Evolutionary conservation across 2,888 invertebrate species (phyloP), one percentile per base, ranked within the genome.

Genomic region (Mimachlamys varia): DNA sequence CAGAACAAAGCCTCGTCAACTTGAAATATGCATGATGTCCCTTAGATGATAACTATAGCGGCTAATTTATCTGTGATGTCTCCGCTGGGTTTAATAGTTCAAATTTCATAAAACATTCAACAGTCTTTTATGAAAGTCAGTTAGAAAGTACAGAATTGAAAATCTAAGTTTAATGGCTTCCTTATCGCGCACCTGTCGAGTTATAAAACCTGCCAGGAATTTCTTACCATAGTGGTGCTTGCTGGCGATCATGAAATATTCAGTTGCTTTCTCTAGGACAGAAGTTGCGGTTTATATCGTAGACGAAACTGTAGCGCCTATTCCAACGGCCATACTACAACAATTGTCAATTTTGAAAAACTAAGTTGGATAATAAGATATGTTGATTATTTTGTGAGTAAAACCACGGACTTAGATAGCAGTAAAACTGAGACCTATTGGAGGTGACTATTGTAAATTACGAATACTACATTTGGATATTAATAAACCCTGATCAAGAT

Each of bases 101-200:
- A 33, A 76, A 76, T 76, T 76, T 76, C 76, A 76, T 76, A 76
- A 76, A 76, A 76, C 76, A 76, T 76, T 27, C 76, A 76, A 33
- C 13, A 76, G 33, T 27, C 27, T 62, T 62, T 44, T 5, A 7
- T 76, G 33, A 33, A 1, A 33, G 7, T 76, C 76, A 33, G 33
- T 76, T 22, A 15, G 76, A 76, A 33, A 76, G 10, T 33, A 15
- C 76, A 27, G 76, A 33, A 76, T 76, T 33, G 76, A 22, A 76
- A 33, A 33, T 33, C 58, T 58, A 58, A 4, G 22, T 58, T 17
- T 58, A 58, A 19, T 22, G 19, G 13, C n/a, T 22, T 76, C 33
- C 33, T 27, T 76, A 33, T 76, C 76, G 33, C 33, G 27, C 76
- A 76, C 76, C 76, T 76, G 76, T 76, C 76, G 76, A 12, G 53